Percentiles rank a stretch among this genome's conserved stretches.
phyloP scores from a whole-genome alignment of 2,888 invertebrate species.

The Phortica okadai region DNA sequence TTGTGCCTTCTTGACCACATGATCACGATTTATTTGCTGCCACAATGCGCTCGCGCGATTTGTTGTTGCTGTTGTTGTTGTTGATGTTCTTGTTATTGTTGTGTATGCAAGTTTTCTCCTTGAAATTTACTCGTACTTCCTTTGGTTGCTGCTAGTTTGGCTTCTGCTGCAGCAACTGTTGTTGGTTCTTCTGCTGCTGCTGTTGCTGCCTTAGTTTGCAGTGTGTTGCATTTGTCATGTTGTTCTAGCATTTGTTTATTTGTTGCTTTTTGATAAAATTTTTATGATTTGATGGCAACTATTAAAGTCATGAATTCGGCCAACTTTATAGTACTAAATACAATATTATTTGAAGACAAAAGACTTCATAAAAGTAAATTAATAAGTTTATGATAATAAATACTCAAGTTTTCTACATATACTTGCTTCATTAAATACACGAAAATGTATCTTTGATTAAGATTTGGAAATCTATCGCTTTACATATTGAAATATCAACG shows the following conservation, averaged over 20 bases:
- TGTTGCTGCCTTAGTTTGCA: slow-evolving; percentile 43
- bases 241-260: slow-evolving; percentile 40
- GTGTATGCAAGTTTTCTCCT: slow-evolving; percentile 49
- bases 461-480: no score
- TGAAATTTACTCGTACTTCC: slow-evolving; percentile 59
- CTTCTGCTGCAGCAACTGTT: slow-evolving; percentile 53
- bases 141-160: slow-evolving; percentile 50
- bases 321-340: neutral
- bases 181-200: slow-evolving; percentile 46
- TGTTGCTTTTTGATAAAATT: neutral
- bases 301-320: neutral
- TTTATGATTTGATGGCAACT: neutral
- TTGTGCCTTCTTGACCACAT: slow-evolving; percentile 69
- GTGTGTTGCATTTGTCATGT: slow-evolving; percentile 21
- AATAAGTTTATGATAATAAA: no score
- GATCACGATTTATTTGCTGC: slow-evolving; percentile 73
- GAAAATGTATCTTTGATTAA: no score
- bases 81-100: slow-evolving; percentile 45
- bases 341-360: no score
- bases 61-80: slow-evolving; percentile 43
- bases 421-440: no score
- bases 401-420: no score
- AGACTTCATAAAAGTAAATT: no score
- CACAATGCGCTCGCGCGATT: neutral
- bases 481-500: neutral